Evolutionary conservation across 2,888 invertebrate genomes (phyloP), one percentile per base, ranked within the genome.

Genomic region (Nymphalis c-album): DNA sequence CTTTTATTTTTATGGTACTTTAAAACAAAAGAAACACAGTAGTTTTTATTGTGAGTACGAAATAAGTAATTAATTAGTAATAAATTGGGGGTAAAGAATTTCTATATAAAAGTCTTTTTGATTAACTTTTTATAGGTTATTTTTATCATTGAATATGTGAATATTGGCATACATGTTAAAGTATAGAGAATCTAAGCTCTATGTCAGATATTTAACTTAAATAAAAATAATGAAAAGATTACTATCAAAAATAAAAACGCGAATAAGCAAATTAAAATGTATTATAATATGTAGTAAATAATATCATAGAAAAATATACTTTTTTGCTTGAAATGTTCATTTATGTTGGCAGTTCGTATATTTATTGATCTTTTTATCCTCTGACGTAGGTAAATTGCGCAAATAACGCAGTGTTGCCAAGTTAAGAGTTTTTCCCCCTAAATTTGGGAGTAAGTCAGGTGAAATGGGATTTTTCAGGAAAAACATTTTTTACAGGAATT

Each of bases 111-210:
- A 48, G 46, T 53, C 40, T 50, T 63, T 58, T 45, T 51, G 51
- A 57, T 60, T 13, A 51, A 40, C 31, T 50, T 64, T 63, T 64
- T 70, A 53, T 53, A 70, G 70, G 70, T 70, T 70, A 70, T 70
- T 64, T 68, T 67, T 59, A 16, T 35, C 31, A 50, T 53, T 35
- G 13, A 40, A 58, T 61, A 35, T 67, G 10, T 53, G 13, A 31
- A 64, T 47, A 53, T 70, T 70, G 70, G 68, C 63, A 46, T 53
- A 55, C 58, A 50, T 70, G 68, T 60, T 63, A 26, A 31, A 17
- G 35, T 50, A 50, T 55, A 60, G 66, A 60, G 35, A 60, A 61
- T 51, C 7, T 13, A 18, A 57, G 1, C 7, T 48, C 65, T 66
- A 61, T 66, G 22, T 17, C 26, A 31, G 17, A 31, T 17, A 13